phyloP scores from a whole-genome alignment of 64 coral and sea anemone species.

The Orbicella faveolata region DNA sequence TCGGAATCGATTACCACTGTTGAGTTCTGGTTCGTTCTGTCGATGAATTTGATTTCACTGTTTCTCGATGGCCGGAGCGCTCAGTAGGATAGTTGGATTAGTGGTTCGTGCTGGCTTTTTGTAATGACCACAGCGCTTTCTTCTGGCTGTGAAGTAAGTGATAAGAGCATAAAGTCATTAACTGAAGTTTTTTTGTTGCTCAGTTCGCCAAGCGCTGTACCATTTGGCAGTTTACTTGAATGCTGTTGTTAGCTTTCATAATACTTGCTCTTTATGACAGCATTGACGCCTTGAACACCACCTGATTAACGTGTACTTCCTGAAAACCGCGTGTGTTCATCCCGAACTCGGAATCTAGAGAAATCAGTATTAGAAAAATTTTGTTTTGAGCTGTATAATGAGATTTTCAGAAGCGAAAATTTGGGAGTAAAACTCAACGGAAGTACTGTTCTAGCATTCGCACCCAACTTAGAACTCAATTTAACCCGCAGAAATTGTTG shows the following conservation, averaged over 20 bases:
- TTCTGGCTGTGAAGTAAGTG: conserved; percentile 92
- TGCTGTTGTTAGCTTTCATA: not conserved
- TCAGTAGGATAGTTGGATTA: not conserved
- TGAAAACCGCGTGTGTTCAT: not conserved
- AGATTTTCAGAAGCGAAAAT: not conserved
- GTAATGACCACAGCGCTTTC: conserved; percentile 51
- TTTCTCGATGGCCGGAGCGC: not conserved
- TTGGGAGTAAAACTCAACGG: conserved; percentile 33
- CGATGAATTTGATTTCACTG: not conserved
- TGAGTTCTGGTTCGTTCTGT: conserved; percentile 1
- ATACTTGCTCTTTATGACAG: not conserved
- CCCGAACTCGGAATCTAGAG: not conserved
- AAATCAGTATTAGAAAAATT: not conserved
- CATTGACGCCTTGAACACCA: not conserved
- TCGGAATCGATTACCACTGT: conserved; percentile 11
- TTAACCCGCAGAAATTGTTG: conserved; percentile 12
- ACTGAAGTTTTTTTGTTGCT: conserved; percentile 28
- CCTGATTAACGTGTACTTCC: not conserved
- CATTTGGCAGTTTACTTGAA: conserved; percentile 45
- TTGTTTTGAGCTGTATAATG: not conserved
- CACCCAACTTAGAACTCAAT: conserved; percentile 1
- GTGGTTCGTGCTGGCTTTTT: conserved; percentile 10
- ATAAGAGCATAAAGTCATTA: conserved; percentile 64
- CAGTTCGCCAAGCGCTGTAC: not conserved
- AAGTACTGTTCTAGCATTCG: conserved; percentile 3